phyloP scores from a whole-genome alignment of 2,113 vertebrate genomes.

The Pontoporia blainvillei region DNA sequence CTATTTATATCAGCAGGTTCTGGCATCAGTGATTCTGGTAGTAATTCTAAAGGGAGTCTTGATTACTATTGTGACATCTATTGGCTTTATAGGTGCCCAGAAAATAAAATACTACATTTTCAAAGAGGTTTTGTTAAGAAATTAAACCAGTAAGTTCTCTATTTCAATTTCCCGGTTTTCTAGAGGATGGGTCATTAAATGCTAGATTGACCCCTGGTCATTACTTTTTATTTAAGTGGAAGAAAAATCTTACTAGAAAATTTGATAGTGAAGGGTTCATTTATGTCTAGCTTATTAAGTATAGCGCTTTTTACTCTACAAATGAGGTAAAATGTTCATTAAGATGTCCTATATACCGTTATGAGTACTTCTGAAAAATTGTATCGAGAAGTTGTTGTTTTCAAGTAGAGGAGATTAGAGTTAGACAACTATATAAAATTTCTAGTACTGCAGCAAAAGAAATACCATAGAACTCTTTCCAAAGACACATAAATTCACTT shows the following conservation, averaged over 20 bases:
- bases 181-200: not conserved
- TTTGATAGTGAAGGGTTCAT: not conserved
- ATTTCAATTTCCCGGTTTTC: not conserved
- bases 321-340: not conserved
- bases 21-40: not conserved
- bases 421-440: not conserved
- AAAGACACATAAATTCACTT: not conserved
- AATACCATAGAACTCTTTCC: not conserved
- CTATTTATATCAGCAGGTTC: not conserved
- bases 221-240: not conserved
- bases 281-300: not conserved
- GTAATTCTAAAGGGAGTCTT: not conserved
- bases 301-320: not conserved
- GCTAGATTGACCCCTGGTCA: not conserved
- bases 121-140: not conserved
- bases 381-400: not conserved
- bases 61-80: not conserved
- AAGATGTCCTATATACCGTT: not conserved
- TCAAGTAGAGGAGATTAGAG: not conserved
- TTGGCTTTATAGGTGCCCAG: not conserved
- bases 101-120: constrained; percentile 3
- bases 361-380: not conserved
- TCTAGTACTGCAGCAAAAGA: not conserved
- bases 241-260: not conserved
- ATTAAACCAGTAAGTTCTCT: not conserved